Conservation (phyloP, 2,113 vertebrate genomes). For the Motacilla alba region DNA sequence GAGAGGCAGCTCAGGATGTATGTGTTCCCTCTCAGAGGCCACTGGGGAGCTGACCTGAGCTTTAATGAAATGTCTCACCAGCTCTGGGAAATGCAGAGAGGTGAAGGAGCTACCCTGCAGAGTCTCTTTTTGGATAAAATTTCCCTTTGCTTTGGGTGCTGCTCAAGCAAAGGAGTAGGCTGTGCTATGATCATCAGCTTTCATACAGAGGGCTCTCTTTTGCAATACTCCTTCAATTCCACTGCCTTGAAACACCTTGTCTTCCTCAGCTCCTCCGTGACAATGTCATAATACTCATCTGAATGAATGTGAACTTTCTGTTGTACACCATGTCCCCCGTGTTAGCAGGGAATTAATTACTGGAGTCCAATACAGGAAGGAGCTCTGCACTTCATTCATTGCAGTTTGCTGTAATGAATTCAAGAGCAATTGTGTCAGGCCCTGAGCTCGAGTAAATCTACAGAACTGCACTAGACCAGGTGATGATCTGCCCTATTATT, state of each 20-base stretch:
- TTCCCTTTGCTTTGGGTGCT: neutral
- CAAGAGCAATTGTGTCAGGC: neutral
- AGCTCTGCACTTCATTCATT: slow-evolving; percentile 24
- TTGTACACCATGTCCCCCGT: neutral
- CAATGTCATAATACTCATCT: neutral
- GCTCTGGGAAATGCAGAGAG: neutral
- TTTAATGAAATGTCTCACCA: neutral
- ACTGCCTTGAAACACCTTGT: neutral
- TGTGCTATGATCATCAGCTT: accelerated
- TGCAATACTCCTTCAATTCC: neutral
- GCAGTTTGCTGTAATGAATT: slow-evolving; percentile 38
- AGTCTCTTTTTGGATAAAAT: neutral
- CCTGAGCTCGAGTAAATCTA: neutral
- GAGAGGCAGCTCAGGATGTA: neutral
- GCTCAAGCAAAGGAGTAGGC: neutral
- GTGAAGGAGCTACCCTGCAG: neutral
- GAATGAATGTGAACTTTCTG: neutral
- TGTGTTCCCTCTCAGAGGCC: neutral
- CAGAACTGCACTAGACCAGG: neutral
- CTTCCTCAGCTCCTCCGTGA: neutral
- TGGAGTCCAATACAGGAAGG: neutral
- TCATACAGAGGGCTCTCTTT: neutral
- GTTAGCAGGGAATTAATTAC: neutral
- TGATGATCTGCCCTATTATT: slow-evolving; percentile 46
- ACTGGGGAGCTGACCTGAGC: neutral